phyloP scores from a whole-genome alignment of 2,888 invertebrate genomes.

The Branchellion lobata region DNA sequence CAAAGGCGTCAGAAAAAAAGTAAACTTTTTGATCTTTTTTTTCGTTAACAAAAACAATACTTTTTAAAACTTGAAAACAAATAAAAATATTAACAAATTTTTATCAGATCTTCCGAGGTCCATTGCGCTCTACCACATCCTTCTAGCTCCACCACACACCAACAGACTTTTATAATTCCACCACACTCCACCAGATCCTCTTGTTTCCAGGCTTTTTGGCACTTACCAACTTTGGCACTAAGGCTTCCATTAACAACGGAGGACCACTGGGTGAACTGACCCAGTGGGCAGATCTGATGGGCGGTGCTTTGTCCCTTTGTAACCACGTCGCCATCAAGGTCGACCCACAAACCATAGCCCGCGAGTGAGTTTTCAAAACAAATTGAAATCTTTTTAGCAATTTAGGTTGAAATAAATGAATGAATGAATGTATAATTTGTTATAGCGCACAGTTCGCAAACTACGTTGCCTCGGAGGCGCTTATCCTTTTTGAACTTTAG shows the following conservation, averaged over 20 bases:
- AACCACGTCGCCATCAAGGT: constrained; percentile 44
- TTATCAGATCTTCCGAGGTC: too few relatives aligned
- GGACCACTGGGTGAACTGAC: constrained; percentile 47
- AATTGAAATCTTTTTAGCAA: background rate
- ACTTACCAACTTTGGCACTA: constrained; percentile 45
- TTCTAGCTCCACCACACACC: too few relatives aligned
- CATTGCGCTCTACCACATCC: too few relatives aligned
- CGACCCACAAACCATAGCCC: constrained; percentile 30
- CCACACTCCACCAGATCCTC: constrained; percentile 44
- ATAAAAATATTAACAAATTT: too few relatives aligned
- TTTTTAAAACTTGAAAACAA: too few relatives aligned
- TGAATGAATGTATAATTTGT: too few relatives aligned
- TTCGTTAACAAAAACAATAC: too few relatives aligned
- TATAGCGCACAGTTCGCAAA: too few relatives aligned
- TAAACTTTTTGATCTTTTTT: background rate
- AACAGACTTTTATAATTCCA: too few relatives aligned
- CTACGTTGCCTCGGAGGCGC: too few relatives aligned
- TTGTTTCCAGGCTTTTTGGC: constrained; percentile 44
- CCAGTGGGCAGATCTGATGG: constrained; percentile 49
- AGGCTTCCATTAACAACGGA: constrained; percentile 35
- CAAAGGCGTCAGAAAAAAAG: background rate
- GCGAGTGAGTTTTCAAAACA: constrained; percentile 21
- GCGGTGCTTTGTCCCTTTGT: constrained; percentile 43
- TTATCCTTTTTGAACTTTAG: too few relatives aligned
- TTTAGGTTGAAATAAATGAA: background rate